Conservation (phyloP, 2,797 vertebrate species). For the Sparidentex hasta region DNA sequence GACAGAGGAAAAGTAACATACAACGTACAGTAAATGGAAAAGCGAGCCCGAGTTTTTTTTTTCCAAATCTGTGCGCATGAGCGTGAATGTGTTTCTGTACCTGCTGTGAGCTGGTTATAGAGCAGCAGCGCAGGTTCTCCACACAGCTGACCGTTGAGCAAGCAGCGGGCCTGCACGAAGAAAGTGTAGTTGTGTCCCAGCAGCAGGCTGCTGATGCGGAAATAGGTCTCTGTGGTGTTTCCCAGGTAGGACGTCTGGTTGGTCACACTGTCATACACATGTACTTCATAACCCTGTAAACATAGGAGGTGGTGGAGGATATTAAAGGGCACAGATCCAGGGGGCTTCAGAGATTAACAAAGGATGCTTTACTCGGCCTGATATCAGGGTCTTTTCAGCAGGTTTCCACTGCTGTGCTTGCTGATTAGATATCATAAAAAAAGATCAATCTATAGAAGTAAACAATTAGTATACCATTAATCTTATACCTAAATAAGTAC, state of each 20-base stretch:
- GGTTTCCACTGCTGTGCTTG: neutral
- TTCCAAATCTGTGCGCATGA: too few relatives aligned
- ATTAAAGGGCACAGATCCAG: neutral
- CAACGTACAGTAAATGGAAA: neutral
- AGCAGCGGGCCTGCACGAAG: conserved; percentile 93
- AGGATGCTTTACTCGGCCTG: too few relatives aligned
- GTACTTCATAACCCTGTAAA: conserved; percentile 94
- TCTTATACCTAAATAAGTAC: too few relatives aligned
- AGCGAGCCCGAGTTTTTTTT: neutral
- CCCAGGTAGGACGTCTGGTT: conserved; percentile 91
- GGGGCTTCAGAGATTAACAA: too few relatives aligned
- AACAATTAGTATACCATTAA: neutral
- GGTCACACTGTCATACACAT: conserved; percentile 91
- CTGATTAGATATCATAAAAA: neutral
- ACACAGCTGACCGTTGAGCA: conserved; percentile 92
- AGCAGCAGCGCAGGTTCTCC: conserved; percentile 93
- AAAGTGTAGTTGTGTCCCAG: conserved; percentile 96
- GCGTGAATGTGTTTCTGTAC: conserved; percentile 62
- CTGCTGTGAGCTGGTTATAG: conserved; percentile 87
- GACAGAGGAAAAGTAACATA: neutral
- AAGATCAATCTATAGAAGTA: neutral
- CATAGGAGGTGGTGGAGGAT: neutral
- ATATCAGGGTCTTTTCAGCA: neutral
- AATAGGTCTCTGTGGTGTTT: conserved; percentile 96
- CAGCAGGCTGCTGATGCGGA: conserved; percentile 92